A percentile compares a stretch with the other conserved stretches of the same genome.
Conservation (phyloP, 35 echinoderm and acorn worm species). For the Lytechinus pictus region DNA sequence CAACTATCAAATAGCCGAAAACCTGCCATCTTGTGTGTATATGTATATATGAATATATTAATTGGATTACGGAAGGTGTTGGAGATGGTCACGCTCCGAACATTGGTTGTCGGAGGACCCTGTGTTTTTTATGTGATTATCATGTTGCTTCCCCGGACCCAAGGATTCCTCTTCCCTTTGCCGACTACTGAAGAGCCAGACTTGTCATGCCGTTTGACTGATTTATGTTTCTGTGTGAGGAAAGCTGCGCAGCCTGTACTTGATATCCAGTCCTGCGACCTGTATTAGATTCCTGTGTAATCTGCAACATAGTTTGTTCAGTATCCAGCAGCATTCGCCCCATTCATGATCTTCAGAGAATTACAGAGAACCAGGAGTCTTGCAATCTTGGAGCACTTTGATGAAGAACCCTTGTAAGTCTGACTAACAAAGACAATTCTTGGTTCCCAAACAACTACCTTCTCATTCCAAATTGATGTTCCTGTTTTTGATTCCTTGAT, state of each 20-base stretch:
- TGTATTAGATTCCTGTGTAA: background rate
- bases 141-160: background rate
- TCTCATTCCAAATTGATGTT: background rate
- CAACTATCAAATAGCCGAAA: conserved; percentile 25
- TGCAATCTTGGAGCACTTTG: background rate
- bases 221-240: background rate
- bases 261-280: background rate
- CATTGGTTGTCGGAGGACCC: background rate
- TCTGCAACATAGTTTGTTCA: background rate
- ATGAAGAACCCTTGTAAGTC: background rate
- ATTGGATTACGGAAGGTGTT: background rate
- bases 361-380: background rate
- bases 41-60: conserved; percentile 27
- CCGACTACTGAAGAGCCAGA: background rate
- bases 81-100: background rate
- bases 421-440: background rate
- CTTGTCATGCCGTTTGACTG: background rate
- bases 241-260: background rate
- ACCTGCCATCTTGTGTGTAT: conserved; percentile 35
- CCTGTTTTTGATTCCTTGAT: background rate
- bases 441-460: background rate
- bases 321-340: background rate
- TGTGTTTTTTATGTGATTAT: background rate
- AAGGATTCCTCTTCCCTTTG: background rate
- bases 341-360: background rate